Evolutionary conservation across 2,888 invertebrate genomes (phyloP).

Genomic region (Auanema sp.): DNA sequence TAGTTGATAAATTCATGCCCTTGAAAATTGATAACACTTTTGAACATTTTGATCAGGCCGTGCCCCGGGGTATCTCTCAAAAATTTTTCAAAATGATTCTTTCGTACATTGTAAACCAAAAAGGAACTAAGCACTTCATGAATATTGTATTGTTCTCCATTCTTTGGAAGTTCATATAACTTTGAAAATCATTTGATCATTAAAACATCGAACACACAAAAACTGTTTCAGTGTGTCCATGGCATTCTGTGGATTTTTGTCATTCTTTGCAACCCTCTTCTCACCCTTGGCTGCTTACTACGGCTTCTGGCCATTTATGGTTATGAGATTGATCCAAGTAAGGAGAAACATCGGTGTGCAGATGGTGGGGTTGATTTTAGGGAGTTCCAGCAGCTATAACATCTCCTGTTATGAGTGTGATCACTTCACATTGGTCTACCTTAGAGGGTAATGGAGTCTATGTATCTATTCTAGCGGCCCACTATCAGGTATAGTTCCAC

Average conservation of each 20-base stretch:
- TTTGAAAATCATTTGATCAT: slow-evolving; percentile 4
- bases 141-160: too few relatives aligned
- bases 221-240: slow-evolving; percentile 29
- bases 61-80: too few relatives aligned
- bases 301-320: slow-evolving; percentile 32
- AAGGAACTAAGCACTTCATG: too few relatives aligned
- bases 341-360: background rate
- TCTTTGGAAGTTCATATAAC: too few relatives aligned
- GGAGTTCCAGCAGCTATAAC: slow-evolving; percentile 29
- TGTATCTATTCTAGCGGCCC: slow-evolving; percentile 34
- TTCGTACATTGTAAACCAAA: slow-evolving; percentile 22
- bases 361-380: slow-evolving; percentile 9
- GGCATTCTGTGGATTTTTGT: slow-evolving; percentile 30
- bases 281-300: slow-evolving; percentile 31
- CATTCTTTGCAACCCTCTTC: slow-evolving; percentile 32
- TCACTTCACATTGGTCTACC: slow-evolving; percentile 39
- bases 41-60: too few relatives aligned
- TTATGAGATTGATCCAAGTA: slow-evolving; percentile 30
- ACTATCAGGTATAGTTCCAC: slow-evolving; percentile 24
- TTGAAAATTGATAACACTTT: too few relatives aligned
- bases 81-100: slow-evolving; percentile 25
- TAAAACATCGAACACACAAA: too few relatives aligned
- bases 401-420: slow-evolving; percentile 24
- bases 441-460: slow-evolving; percentile 33
- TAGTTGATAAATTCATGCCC: too few relatives aligned